A percentile compares a stretch with the other conserved stretches of the same genome.
phyloP scores from a whole-genome alignment of 2,113 vertebrate genomes.

The Anguilla japonica region DNA sequence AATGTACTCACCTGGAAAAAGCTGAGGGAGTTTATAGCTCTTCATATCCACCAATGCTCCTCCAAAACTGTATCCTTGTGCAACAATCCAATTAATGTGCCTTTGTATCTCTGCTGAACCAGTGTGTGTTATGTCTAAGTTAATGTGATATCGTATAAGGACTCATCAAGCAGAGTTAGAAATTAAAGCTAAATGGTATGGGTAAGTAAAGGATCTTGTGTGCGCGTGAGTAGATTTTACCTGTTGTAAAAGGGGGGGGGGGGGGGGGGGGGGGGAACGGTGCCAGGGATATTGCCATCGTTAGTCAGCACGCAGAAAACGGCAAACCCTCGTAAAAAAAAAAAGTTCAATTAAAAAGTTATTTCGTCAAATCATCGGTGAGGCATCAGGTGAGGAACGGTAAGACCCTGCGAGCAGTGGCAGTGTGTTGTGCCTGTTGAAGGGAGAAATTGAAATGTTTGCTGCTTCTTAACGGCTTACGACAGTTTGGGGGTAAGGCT shows the following conservation, averaged over 20 bases:
- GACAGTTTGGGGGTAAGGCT: not conserved
- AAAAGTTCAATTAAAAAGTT: not conserved
- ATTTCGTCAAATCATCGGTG: not conserved
- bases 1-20: not conserved
- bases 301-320: not conserved
- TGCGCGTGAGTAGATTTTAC: not conserved
- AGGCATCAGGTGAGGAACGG: not conserved
- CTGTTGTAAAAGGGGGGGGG: not conserved
- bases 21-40: not conserved
- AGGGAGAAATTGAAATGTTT: constrained; percentile 8
- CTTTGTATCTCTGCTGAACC: not conserved
- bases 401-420: not conserved
- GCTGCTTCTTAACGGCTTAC: not conserved
- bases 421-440: not conserved
- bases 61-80: not conserved
- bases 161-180: too few species aligned
- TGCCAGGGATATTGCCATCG: not conserved
- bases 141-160: not conserved
- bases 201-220: not conserved
- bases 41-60: not conserved
- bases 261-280: too few species aligned
- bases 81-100: not conserved
- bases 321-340: not conserved
- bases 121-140: not conserved
- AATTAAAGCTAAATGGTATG: too few species aligned